A percentile compares a stretch with the other conserved stretches of the same genome.
Conservation (phyloP, 2,113 vertebrate genomes). For the Cygnus atratus region DNA sequence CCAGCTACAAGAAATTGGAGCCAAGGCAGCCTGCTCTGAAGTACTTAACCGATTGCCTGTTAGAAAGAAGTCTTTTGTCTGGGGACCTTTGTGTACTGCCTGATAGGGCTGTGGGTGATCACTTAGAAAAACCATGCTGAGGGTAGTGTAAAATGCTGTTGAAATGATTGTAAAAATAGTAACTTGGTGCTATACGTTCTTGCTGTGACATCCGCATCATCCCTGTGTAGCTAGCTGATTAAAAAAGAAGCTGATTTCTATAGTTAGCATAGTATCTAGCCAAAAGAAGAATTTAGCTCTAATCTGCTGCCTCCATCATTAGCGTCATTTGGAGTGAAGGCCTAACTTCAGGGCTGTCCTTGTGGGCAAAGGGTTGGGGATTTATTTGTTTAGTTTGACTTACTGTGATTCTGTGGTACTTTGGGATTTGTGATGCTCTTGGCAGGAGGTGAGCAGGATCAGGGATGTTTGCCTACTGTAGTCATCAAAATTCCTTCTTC, state of each 20-base stretch:
- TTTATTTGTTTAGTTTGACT: not conserved
- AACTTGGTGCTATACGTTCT: slow-evolving; percentile 9
- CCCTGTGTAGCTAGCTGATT: slow-evolving; percentile 16
- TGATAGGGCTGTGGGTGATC: not conserved
- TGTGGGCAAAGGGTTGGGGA: not conserved
- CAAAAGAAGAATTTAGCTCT: not conserved
- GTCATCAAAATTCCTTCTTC: not conserved
- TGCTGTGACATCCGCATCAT: slow-evolving; percentile 12
- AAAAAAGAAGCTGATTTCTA: slow-evolving; percentile 9
- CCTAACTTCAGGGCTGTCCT: not conserved
- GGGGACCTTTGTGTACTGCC: not conserved
- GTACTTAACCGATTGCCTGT: not conserved
- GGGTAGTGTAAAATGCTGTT: slow-evolving; percentile 22
- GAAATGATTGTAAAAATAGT: not conserved
- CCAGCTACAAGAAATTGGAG: not conserved
- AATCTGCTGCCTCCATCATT: not conserved
- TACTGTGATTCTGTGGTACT: not conserved
- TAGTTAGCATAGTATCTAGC: not conserved
- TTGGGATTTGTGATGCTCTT: not conserved
- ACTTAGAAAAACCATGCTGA: not conserved
- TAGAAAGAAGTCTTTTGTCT: not conserved
- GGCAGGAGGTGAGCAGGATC: not conserved
- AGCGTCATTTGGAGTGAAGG: not conserved
- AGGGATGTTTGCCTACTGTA: not conserved
- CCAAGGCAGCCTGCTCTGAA: not conserved